Evolutionary conservation across 2,113 vertebrate species (phyloP).

Genomic region (Tetraodon nigroviridis): DNA sequence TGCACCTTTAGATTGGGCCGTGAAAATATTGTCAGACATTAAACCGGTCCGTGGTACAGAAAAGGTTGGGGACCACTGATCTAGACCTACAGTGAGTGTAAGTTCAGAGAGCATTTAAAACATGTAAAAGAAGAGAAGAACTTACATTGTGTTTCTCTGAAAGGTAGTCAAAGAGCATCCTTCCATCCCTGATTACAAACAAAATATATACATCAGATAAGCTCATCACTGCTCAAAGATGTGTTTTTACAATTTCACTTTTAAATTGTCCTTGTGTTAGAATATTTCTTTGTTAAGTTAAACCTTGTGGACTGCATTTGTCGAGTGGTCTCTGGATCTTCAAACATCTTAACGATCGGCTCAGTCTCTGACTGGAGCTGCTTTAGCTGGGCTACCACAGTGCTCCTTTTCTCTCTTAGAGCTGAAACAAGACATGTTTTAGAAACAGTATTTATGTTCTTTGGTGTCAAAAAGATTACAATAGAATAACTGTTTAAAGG

Average conservation of each 20-base stretch:
- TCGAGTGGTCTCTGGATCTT: constrained; percentile 92
- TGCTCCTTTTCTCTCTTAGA: constrained; percentile 86
- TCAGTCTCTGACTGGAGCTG: constrained; percentile 95
- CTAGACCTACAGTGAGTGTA: constrained; percentile 22
- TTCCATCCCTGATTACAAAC: constrained; percentile 78
- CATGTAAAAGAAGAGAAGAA: constrained; percentile 57
- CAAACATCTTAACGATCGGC: constrained; percentile 97
- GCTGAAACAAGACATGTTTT: constrained; percentile 63
- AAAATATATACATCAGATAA: too few relatives aligned
- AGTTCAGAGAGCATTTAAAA: too few relatives aligned
- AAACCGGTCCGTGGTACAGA: too few relatives aligned
- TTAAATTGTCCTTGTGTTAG: too few relatives aligned
- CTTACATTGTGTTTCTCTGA: constrained; percentile 94
- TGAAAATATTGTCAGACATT: too few relatives aligned
- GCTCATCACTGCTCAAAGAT: too few relatives aligned
- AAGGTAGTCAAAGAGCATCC: constrained; percentile 95
- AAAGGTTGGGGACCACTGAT: too few relatives aligned
- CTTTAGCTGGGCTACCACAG: constrained; percentile 91
- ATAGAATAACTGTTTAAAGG: constrained; percentile 73
- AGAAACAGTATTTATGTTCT: too few relatives aligned
- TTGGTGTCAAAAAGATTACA: background rate
- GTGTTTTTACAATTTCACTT: too few relatives aligned
- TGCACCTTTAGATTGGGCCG: too few relatives aligned
- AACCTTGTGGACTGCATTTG: constrained; percentile 98
- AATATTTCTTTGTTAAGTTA: constrained; percentile 39